Evolutionary conservation across 1,140 invertebrate genomes (phyloP).

Genomic region (Conus betulinus): DNA sequence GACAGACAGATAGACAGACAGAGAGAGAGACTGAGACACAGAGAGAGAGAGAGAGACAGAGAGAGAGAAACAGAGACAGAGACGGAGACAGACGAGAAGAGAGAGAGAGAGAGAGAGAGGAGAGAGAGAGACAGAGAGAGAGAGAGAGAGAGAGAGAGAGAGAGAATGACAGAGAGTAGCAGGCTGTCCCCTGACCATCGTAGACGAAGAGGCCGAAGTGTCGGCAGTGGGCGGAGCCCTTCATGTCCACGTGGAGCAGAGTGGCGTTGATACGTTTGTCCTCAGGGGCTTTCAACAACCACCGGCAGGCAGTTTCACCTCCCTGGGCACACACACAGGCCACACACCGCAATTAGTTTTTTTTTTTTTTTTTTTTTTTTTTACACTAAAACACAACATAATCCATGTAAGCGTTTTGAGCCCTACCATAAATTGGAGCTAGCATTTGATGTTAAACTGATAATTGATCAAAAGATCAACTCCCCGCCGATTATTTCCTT

Average conservation of each 20-base stretch:
- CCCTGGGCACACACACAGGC: background rate
- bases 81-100: background rate
- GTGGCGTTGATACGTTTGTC: slow-evolving; percentile 1
- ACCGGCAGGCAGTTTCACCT: slow-evolving; percentile 39
- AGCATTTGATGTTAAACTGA: too few species aligned
- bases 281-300: slow-evolving; percentile 34
- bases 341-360: too few species aligned
- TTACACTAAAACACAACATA: too few species aligned
- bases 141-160: background rate
- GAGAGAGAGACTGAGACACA: background rate
- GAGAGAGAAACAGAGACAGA: background rate
- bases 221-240: slow-evolving; percentile 25
- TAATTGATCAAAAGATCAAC: too few species aligned
- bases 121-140: background rate
- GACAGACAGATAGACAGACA: background rate
- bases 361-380: too few species aligned
- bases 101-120: background rate
- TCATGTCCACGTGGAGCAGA: slow-evolving; percentile 29
- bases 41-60: background rate
- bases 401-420: too few species aligned
- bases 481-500: too few species aligned
- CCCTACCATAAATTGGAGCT: too few species aligned
- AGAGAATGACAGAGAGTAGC: background rate
- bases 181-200: slow-evolving; percentile 32
- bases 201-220: slow-evolving; percentile 41